phyloP scores from a whole-genome alignment of 2,113 vertebrate species.

The Myrmecobius fasciatus region DNA sequence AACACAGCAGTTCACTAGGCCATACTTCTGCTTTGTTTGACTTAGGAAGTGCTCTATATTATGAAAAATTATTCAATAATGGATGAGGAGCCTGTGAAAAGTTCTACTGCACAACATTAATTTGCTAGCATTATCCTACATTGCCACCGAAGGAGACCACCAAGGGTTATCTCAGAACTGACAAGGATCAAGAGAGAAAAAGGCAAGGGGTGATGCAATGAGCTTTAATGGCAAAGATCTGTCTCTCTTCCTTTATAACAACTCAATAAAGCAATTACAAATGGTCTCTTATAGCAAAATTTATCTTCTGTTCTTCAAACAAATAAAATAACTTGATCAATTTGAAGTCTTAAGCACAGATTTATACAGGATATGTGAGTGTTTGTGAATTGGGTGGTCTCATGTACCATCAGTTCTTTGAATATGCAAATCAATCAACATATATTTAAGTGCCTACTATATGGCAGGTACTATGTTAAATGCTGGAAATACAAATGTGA shows the following conservation, averaged over 20 bases:
- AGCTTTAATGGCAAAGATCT: background rate
- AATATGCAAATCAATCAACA: background rate
- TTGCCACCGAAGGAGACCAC: constrained; percentile 84
- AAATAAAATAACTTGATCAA: background rate
- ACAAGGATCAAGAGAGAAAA: constrained; percentile 15
- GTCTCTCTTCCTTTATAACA: background rate
- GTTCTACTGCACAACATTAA: constrained; percentile 79
- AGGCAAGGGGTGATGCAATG: constrained; percentile 5
- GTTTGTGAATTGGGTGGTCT: background rate
- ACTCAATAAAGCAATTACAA: background rate
- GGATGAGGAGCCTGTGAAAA: constrained; percentile 85
- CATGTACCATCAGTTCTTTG: fast-evolving
- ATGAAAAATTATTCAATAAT: constrained; percentile 93
- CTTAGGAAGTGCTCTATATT: constrained; percentile 87
- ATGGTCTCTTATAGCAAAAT: background rate
- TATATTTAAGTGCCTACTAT: background rate
- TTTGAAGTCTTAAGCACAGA: background rate
- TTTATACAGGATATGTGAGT: background rate
- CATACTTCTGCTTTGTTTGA: constrained; percentile 92
- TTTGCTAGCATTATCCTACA: constrained; percentile 78
- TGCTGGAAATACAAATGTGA: background rate
- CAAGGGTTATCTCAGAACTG: constrained; percentile 81
- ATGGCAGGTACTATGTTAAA: background rate
- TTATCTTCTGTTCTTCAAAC: background rate
- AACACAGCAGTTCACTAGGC: constrained; percentile 81